A percentile compares a stretch with the other conserved stretches of the same genome.
These are phyloP conservation scores for Helleia helle DNA, from an alignment of 2,888 invertebrate species.

Conservation along the genomic window DNA sequence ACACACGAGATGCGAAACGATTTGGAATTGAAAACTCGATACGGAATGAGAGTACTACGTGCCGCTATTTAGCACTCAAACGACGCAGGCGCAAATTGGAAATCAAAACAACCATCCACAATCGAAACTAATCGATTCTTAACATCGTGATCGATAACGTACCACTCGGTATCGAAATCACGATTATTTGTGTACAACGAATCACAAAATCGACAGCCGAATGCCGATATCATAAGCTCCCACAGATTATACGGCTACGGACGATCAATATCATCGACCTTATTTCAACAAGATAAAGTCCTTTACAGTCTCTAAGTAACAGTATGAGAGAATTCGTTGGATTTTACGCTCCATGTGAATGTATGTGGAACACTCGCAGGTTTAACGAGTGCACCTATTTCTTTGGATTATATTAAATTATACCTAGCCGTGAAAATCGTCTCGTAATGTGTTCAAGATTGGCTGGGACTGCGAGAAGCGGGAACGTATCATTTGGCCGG, in stretches of 20 bases:
- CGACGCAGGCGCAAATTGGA: slow-evolving; percentile 70
- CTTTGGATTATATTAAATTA: slow-evolving; percentile 74
- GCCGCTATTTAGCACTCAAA: slow-evolving; percentile 69
- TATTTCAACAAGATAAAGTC: slow-evolving; percentile 28
- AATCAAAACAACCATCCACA: slow-evolving; percentile 71
- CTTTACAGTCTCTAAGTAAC: not conserved
- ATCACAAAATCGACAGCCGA: slow-evolving; percentile 23
- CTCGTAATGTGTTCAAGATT: slow-evolving; percentile 65
- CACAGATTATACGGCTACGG: slow-evolving; percentile 13
- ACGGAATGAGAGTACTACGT: slow-evolving; percentile 52
- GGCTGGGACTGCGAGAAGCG: slow-evolving; percentile 56
- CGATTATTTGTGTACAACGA: slow-evolving; percentile 51
- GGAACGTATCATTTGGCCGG: slow-evolving; percentile 58
- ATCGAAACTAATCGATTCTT: slow-evolving; percentile 67
- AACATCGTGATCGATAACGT: slow-evolving; percentile 68
- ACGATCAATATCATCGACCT: slow-evolving; percentile 32
- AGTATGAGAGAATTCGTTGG: slow-evolving; percentile 1
- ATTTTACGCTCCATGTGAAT: slow-evolving; percentile 14
- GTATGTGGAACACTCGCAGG: slow-evolving; percentile 16
- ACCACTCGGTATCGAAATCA: slow-evolving; percentile 66
- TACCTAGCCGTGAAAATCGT: slow-evolving; percentile 71
- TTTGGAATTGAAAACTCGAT: slow-evolving; percentile 58
- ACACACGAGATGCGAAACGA: slow-evolving; percentile 17
- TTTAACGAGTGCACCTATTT: slow-evolving; percentile 56
- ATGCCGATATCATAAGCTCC: slow-evolving; percentile 15